Percentiles rank a stretch among this genome's conserved stretches.
These are phyloP conservation scores for Lepidochrysops patricia DNA, from an alignment of 2,888 invertebrate genomes.

Conservation along the genomic window DNA sequence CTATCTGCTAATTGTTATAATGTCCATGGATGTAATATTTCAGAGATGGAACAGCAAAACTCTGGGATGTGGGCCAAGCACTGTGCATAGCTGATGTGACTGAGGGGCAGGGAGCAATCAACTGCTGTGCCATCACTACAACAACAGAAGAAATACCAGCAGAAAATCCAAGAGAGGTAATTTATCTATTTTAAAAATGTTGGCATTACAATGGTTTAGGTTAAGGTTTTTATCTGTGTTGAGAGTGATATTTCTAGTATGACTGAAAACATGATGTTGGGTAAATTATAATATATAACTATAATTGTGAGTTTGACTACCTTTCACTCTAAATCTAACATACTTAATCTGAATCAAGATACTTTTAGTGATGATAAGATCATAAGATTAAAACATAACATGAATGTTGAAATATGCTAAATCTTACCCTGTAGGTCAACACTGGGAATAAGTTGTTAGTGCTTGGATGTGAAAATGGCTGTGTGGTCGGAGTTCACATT, in stretches of 20 bases:
- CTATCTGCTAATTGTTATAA: no score
- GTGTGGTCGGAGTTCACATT: slow-evolving; percentile 70
- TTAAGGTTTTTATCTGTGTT: no score
- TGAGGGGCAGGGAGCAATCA: slow-evolving; percentile 70
- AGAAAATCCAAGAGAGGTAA: slow-evolving; percentile 60
- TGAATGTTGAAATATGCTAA: slow-evolving; percentile 9
- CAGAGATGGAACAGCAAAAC: slow-evolving; percentile 79
- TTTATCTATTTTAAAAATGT: no score
- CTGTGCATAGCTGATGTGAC: slow-evolving; percentile 69
- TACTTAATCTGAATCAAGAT: no score
- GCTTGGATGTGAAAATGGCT: slow-evolving; percentile 76
- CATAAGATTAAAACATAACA: no score
- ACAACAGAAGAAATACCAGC: slow-evolving; percentile 41
- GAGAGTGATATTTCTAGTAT: no score
- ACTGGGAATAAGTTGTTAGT: slow-evolving; percentile 77
- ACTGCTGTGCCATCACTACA: slow-evolving; percentile 69
- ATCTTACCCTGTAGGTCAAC: slow-evolving; percentile 60
- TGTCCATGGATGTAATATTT: slow-evolving; percentile 19
- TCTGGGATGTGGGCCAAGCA: slow-evolving; percentile 81
- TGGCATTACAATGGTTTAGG: no score
- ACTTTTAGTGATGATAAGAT: no score
- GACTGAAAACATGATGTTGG: no score
- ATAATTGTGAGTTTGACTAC: no score
- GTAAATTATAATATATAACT: no score
- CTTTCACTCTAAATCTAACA: no score